A percentile compares a stretch with the other conserved stretches of the same genome.
phyloP scores from a whole-genome alignment of 2,113 vertebrate species.

The Blennius ocellaris region DNA sequence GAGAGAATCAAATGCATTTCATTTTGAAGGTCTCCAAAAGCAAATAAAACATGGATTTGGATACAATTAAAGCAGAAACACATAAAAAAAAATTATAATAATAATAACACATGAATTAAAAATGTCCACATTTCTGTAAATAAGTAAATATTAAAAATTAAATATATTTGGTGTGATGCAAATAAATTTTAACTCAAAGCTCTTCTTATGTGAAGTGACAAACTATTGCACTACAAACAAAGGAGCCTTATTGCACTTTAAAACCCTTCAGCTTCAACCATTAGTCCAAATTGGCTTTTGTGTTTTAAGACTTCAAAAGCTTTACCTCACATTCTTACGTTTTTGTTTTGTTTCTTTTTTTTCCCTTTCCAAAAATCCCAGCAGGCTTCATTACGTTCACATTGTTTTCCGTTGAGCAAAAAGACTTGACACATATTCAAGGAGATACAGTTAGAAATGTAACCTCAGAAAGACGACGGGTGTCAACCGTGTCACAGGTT shows the following conservation, averaged over 20 bases:
- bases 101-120: conserved; percentile 40
- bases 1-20: conserved; percentile 21
- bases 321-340: conserved; percentile 3
- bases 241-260: conserved; percentile 70
- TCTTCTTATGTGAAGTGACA: conserved; percentile 44
- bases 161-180: conserved; percentile 80
- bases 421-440: neutral
- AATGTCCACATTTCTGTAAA: conserved; percentile 55
- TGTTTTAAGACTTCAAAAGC: conserved; percentile 10
- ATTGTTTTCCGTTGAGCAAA: neutral
- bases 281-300: conserved; percentile 32
- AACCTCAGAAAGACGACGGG: neutral
- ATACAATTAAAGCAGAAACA: conserved; percentile 43
- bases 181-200: conserved; percentile 65
- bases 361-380: conserved; percentile 14
- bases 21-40: conserved; percentile 25
- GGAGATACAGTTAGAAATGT: neutral
- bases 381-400: no score
- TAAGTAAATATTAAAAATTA: conserved; percentile 75
- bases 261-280: conserved; percentile 51
- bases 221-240: conserved; percentile 62
- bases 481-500: conserved; percentile 13
- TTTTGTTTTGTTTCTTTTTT: conserved; percentile 10
- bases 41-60: conserved; percentile 36
- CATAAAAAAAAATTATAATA: conserved; percentile 10